A percentile compares a stretch with the other conserved stretches of the same genome.
These are phyloP conservation scores for Microhierax caerulescens DNA, from an alignment of 2,797 vertebrate genomes.

Conservation along the genomic window DNA sequence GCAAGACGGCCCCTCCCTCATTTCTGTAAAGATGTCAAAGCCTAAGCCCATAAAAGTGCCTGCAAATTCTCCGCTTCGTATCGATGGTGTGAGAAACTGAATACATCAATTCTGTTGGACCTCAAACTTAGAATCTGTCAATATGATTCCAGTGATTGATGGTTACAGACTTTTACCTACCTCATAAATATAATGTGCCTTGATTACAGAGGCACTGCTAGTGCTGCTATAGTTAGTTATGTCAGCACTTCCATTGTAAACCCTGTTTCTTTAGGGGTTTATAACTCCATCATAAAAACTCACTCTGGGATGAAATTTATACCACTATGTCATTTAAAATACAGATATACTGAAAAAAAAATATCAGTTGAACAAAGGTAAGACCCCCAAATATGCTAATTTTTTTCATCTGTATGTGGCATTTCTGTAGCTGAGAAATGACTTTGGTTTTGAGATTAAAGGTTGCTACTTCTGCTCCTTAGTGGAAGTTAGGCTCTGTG, in stretches of 20 bases:
- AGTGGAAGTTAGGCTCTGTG: background rate
- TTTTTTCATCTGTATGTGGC: background rate
- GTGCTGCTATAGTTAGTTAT: conserved; percentile 73
- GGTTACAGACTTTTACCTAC: conserved; percentile 76
- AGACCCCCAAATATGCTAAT: background rate
- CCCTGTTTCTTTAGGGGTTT: conserved; percentile 71
- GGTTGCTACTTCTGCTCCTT: background rate
- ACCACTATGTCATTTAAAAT: conserved; percentile 38
- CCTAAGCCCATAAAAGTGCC: conserved; percentile 50
- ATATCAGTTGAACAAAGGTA: background rate
- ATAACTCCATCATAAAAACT: conserved; percentile 76
- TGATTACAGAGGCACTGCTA: conserved; percentile 70
- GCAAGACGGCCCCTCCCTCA: conserved; percentile 20
- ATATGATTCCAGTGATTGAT: conserved; percentile 76
- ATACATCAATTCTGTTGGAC: conserved; percentile 69
- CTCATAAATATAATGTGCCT: conserved; percentile 78
- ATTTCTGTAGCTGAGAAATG: background rate
- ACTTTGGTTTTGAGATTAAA: background rate
- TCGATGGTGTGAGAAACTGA: conserved; percentile 65
- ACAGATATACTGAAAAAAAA: background rate
- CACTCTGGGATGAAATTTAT: conserved; percentile 74
- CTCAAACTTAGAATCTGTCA: conserved; percentile 75
- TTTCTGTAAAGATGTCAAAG: conserved; percentile 65
- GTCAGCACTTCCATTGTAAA: conserved; percentile 79
- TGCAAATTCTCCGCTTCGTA: conserved; percentile 49